Evolutionary conservation across 2,797 vertebrate genomes (phyloP), one percentile per base, ranked within the genome.

Genomic region (Sebastes miniatus): DNA sequence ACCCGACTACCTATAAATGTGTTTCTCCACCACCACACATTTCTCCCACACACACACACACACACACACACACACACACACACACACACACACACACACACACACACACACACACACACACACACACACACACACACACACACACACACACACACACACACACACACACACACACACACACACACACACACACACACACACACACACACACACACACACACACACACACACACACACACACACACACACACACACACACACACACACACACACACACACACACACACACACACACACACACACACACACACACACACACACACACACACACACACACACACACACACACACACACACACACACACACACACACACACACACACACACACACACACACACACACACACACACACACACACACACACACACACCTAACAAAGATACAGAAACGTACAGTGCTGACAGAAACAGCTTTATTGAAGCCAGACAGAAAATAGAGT

Each of bases 401-500:
- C 56, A 47, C 6, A 43, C n/a, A 24, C 24, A 50, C 18, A 32
- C 12, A 9, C 12, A 32, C 8, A 9, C 12, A 43, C 2, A 43
- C 12, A 43, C 14, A 43, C 14, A 16, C 39, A 39, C 11, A 39
- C 13, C 8, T 1, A 72, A 77, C 34, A 64, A 66, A 78, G 8
- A 75, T 32, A 76, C 22, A 73, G 50, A 67, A 31, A 72, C 27
- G 0, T 31, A 31, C 36, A 69, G 27, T 62, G 64, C 50, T 72
- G 71, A 86, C 58, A 61, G 61, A 73, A 74, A 70, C 67, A 57
- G 81, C 62, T 90, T 90, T 90, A 88, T 86, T 91, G 65, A 75
- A 85, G 81, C 62, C 66, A 36, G 78, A 84, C 73, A 77, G 69
- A 85, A 75, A 74, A 85, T 43, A 61, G 29, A 67, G 76, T 36